Evolutionary conservation across 2,888 invertebrate genomes (phyloP), one percentile per base, ranked within the genome.

Genomic region (Corythucha ciliata): DNA sequence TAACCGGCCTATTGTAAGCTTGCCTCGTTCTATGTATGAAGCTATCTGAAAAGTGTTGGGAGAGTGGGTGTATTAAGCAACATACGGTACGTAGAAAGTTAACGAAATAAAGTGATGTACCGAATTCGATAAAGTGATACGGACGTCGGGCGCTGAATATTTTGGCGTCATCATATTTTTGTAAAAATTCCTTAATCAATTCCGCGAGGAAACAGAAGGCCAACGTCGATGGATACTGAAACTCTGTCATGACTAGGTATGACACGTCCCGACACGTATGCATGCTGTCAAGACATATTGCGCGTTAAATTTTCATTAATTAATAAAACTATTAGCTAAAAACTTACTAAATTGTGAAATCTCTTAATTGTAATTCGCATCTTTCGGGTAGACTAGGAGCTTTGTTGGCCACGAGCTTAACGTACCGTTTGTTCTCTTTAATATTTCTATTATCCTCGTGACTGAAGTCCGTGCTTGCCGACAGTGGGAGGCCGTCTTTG

Each of bases 141-240:
- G 71, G 71, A 48, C 72, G 61, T 37, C 65, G 63, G 14, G 65
- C 66, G 41, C 62, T 59, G 44, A 62, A 63, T 8, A 71, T 63
- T 54, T 63, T 64, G 7, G 59, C 58, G 29, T 62, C 59, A 34
- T 67, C 67, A 62, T 68, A 70, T 26, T 61, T 62, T 16, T 63
- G 59, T 25, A 68, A 62, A 50, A 72, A 72, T 56, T 71, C 70
- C 57, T 64, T 67, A 63, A 66, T 65, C 18, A 71, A 59, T 58
- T 72, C 71, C 54, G 68, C 66, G 10, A 72, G 62, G 60, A 69
- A 72, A 53, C 70, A 68, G 60, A 69, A 69, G 2, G 70, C 70
- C 41, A 71, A 61, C 1, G 70, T 67, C 27, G 65, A 58, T 8
- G 71, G 69, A 56, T 70, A 71, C 5, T 64, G 62, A 1, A 61